Evolutionary conservation across 1,140 invertebrate species (phyloP).

Genomic region (Drosophila asahinai): DNA sequence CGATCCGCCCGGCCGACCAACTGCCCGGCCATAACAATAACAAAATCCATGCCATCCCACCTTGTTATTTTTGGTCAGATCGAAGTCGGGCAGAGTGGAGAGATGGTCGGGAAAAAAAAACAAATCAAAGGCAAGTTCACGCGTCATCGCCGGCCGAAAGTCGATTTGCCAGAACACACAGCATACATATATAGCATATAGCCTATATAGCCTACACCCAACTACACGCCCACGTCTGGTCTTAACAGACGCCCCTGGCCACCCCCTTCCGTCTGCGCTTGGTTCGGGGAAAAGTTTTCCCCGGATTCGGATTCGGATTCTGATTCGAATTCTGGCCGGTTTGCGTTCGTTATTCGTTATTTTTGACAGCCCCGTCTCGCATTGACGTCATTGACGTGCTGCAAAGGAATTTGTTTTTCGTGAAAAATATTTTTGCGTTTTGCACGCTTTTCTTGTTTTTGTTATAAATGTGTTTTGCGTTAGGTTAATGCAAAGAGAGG

Average conservation of each 20-base stretch:
- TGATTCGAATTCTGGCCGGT: slow-evolving; percentile 12
- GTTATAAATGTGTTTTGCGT: slow-evolving; percentile 42
- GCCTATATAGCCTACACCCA: slow-evolving; percentile 7
- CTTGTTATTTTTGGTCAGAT: slow-evolving; percentile 72
- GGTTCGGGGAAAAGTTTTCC: slow-evolving; percentile 40
- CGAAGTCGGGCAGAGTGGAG: slow-evolving; percentile 1
- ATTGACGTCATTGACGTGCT: slow-evolving; percentile 80
- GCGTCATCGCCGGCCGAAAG: slow-evolving; percentile 66
- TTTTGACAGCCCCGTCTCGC: slow-evolving; percentile 65
- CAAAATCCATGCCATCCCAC: slow-evolving; percentile 44
- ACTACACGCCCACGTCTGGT: slow-evolving; percentile 70
- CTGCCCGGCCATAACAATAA: slow-evolving; percentile 44
- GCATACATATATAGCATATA: slow-evolving; percentile 20
- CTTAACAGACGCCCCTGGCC: slow-evolving; percentile 55
- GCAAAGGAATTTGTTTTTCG: slow-evolving; percentile 81
- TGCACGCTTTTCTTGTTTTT: slow-evolving; percentile 46
- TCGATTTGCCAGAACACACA: slow-evolving; percentile 29
- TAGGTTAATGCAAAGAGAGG: slow-evolving; percentile 23
- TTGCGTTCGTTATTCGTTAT: slow-evolving; percentile 32
- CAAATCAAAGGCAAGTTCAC: slow-evolving; percentile 81
- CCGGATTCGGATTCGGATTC: slow-evolving; percentile 33
- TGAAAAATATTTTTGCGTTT: slow-evolving; percentile 74
- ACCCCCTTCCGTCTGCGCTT: slow-evolving; percentile 3
- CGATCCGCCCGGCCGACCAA: slow-evolving; percentile 9
- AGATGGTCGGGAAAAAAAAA: slow-evolving; percentile 37